phyloP scores from a whole-genome alignment of 2,888 invertebrate genomes.

The Mesoligia furuncula region DNA sequence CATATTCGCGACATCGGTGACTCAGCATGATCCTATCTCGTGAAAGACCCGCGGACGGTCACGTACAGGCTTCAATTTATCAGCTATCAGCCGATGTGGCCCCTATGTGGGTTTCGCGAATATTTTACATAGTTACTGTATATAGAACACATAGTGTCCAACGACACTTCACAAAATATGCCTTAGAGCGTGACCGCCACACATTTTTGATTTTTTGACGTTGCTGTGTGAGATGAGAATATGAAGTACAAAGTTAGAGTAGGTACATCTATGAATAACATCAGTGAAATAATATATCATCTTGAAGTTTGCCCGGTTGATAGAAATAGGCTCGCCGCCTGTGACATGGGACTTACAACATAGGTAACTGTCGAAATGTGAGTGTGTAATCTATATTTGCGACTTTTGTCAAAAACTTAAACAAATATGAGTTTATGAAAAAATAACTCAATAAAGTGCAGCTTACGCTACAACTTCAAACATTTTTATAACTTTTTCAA shows the following conservation, averaged over 20 bases:
- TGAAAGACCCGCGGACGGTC: constrained; percentile 61
- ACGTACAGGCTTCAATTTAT: constrained; percentile 69
- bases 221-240: constrained; percentile 3
- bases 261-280: background rate
- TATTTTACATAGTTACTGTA: constrained; percentile 52
- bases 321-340: background rate
- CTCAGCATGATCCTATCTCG: constrained; percentile 65
- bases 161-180: constrained; percentile 53
- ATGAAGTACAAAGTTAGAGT: background rate
- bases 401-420: too few species aligned
- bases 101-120: constrained; percentile 55
- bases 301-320: background rate
- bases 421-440: too few species aligned
- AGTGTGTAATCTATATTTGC: too few species aligned
- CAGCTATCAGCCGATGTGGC: constrained; percentile 63
- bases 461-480: too few species aligned
- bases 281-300: background rate
- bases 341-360: background rate
- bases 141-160: constrained; percentile 22
- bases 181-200: constrained; percentile 7
- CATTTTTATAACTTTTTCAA: too few species aligned
- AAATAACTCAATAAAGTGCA: too few species aligned
- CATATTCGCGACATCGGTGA: constrained; percentile 63
- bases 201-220: constrained; percentile 17
- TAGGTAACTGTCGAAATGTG: background rate